A percentile compares a stretch with the other conserved stretches of the same genome.
These are phyloP conservation scores for Bhutanitis thaidina DNA, from an alignment of 2,888 invertebrate genomes.

Conservation along the genomic window DNA sequence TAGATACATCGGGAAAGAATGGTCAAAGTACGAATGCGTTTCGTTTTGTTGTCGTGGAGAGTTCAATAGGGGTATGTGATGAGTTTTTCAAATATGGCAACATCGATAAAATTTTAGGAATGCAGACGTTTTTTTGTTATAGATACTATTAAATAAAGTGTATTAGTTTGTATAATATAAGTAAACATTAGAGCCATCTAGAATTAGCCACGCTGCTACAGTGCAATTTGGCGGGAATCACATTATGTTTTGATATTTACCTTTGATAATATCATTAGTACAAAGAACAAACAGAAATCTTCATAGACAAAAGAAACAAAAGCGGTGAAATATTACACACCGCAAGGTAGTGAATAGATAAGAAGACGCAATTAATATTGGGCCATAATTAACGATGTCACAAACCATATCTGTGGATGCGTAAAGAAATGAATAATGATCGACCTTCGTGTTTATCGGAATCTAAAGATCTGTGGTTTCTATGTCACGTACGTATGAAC, in stretches of 20 bases:
- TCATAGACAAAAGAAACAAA: conserved; percentile 7
- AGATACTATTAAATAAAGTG: too few relatives aligned
- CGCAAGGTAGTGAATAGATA: conserved; percentile 29
- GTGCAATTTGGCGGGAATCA: too few relatives aligned
- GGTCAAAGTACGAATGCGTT: conserved; percentile 36
- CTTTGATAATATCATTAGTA: too few relatives aligned
- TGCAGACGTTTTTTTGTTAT: too few relatives aligned
- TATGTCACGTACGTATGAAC: conserved; percentile 36
- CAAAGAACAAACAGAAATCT: background rate
- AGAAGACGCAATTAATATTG: conserved; percentile 42
- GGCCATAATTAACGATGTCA: conserved; percentile 47
- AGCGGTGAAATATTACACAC: conserved; percentile 11
- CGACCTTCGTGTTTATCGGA: conserved; percentile 35
- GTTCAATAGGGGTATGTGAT: conserved; percentile 23
- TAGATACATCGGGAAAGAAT: conserved; percentile 50
- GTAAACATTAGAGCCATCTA: too few relatives aligned
- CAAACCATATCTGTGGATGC: conserved; percentile 34
- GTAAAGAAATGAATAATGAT: conserved; percentile 43
- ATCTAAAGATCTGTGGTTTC: conserved; percentile 26
- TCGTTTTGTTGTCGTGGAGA: conserved; percentile 35
- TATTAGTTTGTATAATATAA: too few relatives aligned
- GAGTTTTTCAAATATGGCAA: too few relatives aligned
- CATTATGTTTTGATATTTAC: too few relatives aligned
- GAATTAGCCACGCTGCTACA: too few relatives aligned
- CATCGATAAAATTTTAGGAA: too few relatives aligned